phyloP scores from a whole-genome alignment of 2,797 vertebrate species.

The Periophthalmus magnuspinnatus region DNA sequence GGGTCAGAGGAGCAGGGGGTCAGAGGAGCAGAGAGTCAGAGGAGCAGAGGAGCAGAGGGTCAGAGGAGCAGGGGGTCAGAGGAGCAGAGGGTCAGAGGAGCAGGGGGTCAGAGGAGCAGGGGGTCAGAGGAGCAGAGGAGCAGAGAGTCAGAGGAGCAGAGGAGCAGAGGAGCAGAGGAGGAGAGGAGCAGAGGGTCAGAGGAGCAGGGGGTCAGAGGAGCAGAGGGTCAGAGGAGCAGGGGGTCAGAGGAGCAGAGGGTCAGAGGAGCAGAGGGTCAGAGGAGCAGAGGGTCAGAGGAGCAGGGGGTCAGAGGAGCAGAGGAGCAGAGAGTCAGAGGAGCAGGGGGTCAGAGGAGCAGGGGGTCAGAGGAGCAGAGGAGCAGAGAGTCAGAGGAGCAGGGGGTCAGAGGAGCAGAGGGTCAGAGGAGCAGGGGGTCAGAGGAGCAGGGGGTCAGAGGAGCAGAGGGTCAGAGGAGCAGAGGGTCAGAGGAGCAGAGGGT shows the following conservation, averaged over 20 bases:
- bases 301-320: conserved; percentile 34
- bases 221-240: conserved; percentile 35
- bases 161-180: too few relatives aligned
- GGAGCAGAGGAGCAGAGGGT: conserved; percentile 31
- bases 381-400: conserved; percentile 30
- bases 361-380: conserved; percentile 33
- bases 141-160: conserved; percentile 35
- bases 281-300: conserved; percentile 31
- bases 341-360: conserved; percentile 28
- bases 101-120: too few relatives aligned
- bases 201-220: too few relatives aligned
- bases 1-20: conserved; percentile 39
- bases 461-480: conserved; percentile 28
- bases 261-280: conserved; percentile 38
- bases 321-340: conserved; percentile 33
- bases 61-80: too few relatives aligned
- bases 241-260: too few relatives aligned
- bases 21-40: conserved; percentile 42
- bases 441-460: too few relatives aligned
- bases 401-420: conserved; percentile 40
- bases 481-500: too few relatives aligned
- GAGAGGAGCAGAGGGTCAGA: conserved; percentile 28
- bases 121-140: conserved; percentile 39
- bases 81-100: conserved; percentile 35
- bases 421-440: too few relatives aligned